Base-by-base conservation (phyloP, 1,140 invertebrate genomes). In the Alviniconcha marisindica region DNA sequence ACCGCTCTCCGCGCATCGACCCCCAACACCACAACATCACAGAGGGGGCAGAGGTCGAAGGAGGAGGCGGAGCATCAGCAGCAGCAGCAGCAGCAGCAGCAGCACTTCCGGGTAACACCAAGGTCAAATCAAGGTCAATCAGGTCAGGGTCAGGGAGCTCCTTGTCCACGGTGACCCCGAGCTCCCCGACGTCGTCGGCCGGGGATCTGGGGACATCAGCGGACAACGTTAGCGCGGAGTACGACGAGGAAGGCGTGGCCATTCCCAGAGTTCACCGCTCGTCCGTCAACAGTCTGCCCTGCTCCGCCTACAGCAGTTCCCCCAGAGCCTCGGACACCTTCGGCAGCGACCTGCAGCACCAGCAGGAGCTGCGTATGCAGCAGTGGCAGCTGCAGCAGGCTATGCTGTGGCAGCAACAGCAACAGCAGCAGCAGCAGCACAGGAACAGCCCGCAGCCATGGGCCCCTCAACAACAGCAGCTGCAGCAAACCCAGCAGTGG, bases 101-200 rank as follows among this genome's bases (percentile, higher is more conserved):
- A 18, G 71, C 15, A 33, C 2, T 12, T 66, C 48, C 76, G 31
- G 76, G 36, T 7, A 3, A 33, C 36, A 0, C 0, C 36, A 18
- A 36, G 69, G 42, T 76, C 24, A 51, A 28, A 4, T 7, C 60
- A 31, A 24, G 36, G 38, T 44, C 38, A 33, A 24, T 28, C 36
- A 40, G 78, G 15, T 80, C 78, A n/a, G 31, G 33, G 33, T 80
- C 78, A 15, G 36, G 31, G n/a, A 80, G 78, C 38, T 80, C 78
- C 4, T 14, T 5, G 21, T 80, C 78, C 21, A 66, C 56, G 1
- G 5, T 21, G 21, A 48, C 40, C 24, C 40, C 44, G 5, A 18
- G 10, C 4, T 76, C 73, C 5, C 73, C 73, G 3, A 76, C 73
- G 24, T 48, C 73, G 10, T n/a, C 42, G 10, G 24, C 7, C 21